Conservation (phyloP, 2,888 invertebrate genomes). For the Lacanobia oleracea region DNA sequence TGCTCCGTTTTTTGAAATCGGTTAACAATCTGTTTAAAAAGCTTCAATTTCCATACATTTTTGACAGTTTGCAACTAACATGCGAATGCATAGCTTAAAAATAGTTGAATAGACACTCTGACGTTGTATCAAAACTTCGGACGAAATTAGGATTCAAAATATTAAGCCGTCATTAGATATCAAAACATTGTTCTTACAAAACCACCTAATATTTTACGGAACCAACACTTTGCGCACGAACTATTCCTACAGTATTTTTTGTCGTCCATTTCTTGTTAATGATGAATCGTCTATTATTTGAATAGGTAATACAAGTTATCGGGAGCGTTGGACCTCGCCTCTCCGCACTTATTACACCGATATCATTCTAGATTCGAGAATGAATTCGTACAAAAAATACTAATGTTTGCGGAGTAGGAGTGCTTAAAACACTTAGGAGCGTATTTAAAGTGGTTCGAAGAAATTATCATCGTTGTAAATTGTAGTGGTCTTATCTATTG, state of each 20-base stretch:
- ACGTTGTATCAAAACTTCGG: too few species aligned
- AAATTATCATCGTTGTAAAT: conserved; percentile 37
- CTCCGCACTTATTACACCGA: conserved; percentile 63
- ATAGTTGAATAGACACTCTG: too few species aligned
- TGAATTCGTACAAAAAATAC: conserved; percentile 54
- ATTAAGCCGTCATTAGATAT: not conserved
- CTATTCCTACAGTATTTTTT: conserved; percentile 72
- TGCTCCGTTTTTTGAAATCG: too few species aligned
- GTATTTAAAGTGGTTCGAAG: conserved; percentile 49
- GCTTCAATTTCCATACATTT: too few species aligned
- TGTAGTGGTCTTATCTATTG: conserved; percentile 40
- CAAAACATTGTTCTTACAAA: not conserved
- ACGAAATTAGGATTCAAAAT: too few species aligned
- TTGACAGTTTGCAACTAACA: too few species aligned
- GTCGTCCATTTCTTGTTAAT: conserved; percentile 79
- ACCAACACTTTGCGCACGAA: conserved; percentile 54
- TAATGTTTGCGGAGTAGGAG: conserved; percentile 55
- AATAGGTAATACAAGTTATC: conserved; percentile 70
- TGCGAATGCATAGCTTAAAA: too few species aligned
- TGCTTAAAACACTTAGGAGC: conserved; percentile 49
- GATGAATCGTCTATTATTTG: conserved; percentile 82
- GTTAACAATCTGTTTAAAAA: too few species aligned
- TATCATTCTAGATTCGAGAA: conserved; percentile 61
- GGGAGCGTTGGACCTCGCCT: conserved; percentile 70
- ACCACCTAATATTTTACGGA: conserved; percentile 48